These are phyloP conservation scores for Brotula barbata DNA, from an alignment of 2,797 vertebrate genomes.

Conservation along the genomic window DNA sequence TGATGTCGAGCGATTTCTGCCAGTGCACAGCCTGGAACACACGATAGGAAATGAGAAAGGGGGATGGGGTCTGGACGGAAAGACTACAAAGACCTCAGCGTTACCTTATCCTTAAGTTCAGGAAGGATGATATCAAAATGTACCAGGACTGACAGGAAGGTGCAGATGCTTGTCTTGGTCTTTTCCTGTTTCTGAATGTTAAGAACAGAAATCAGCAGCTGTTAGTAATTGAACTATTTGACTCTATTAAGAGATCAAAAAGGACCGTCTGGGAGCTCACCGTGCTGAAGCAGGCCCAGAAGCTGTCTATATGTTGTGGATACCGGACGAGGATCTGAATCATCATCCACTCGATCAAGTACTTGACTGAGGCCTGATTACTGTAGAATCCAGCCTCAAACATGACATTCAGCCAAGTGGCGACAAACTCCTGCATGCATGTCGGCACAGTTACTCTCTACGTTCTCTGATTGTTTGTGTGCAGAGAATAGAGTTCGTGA, in stretches of 20 bases:
- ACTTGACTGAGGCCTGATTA: conserved; percentile 95
- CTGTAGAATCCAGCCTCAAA: conserved; percentile 87
- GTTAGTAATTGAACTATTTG: not conserved
- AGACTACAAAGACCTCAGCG: not conserved
- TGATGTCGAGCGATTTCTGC: conserved; percentile 81
- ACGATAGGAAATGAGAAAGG: not conserved
- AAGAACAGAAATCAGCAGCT: conserved; percentile 1
- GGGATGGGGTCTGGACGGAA: not conserved
- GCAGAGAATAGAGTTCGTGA: not conserved
- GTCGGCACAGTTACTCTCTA: not conserved
- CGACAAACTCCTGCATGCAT: conserved; percentile 82
- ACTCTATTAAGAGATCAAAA: not conserved
- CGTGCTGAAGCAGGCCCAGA: conserved; percentile 88
- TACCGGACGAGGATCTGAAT: conserved; percentile 85
- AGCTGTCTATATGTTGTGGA: conserved; percentile 82
- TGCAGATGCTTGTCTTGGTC: conserved; percentile 91
- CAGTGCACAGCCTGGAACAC: conserved; percentile 70
- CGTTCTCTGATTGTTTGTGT: conserved; percentile 3
- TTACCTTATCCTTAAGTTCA: conserved; percentile 83
- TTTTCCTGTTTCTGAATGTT: conserved; percentile 83
- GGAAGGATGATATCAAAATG: conserved; percentile 87
- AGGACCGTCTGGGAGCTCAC: conserved; percentile 52
- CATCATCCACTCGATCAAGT: conserved; percentile 92
- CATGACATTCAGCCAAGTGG: conserved; percentile 75
- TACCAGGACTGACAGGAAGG: conserved; percentile 89